phyloP scores from a whole-genome alignment of 2,797 vertebrate species.

The Tiaroga cobitis region DNA sequence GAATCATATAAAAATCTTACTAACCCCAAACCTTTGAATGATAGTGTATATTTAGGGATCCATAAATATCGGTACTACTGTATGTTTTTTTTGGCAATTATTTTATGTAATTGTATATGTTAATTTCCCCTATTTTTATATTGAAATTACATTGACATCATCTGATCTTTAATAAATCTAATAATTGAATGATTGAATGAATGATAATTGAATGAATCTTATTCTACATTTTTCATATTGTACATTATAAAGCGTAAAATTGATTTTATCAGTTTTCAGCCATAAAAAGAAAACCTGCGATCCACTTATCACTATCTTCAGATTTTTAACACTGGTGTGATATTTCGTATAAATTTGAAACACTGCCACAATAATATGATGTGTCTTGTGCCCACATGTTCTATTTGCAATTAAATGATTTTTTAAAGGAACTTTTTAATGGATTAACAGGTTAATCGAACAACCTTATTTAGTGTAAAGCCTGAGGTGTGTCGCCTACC shows the following conservation, averaged over 20 bases:
- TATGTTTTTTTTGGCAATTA: background rate
- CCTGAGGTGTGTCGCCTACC: background rate
- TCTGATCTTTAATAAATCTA: background rate
- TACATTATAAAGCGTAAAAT: background rate
- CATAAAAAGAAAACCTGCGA: background rate
- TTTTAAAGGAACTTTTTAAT: background rate
- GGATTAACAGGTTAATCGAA: constrained; percentile 1
- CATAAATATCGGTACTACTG: background rate
- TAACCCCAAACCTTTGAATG: background rate
- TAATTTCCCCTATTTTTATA: background rate
- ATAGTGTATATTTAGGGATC: background rate
- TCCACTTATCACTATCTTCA: background rate
- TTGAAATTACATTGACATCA: background rate
- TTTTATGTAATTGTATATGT: background rate
- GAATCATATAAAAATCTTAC: background rate
- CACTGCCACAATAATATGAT: background rate
- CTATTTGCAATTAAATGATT: background rate
- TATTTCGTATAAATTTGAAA: background rate
- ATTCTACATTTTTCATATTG: background rate
- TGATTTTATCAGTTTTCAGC: background rate
- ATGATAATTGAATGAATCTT: too few species aligned
- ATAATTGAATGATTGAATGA: too few species aligned
- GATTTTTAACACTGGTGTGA: background rate
- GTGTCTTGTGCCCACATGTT: background rate
- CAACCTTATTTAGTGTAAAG: background rate